These are phyloP conservation scores for Taenioides sp. DNA, from an alignment of 2,797 vertebrate genomes.

Conservation along the genomic window DNA sequence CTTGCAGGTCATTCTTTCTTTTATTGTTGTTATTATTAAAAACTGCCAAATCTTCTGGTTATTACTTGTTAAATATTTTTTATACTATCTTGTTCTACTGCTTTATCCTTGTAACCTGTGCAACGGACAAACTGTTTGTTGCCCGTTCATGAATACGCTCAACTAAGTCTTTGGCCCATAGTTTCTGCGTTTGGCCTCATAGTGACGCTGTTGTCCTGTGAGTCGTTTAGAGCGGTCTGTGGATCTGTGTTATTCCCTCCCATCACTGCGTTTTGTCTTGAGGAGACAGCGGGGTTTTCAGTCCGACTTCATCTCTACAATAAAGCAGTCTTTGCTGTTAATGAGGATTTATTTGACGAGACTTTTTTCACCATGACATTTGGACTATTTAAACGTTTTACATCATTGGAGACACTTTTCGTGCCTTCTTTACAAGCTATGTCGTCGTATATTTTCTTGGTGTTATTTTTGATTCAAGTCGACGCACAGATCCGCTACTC, in stretches of 20 bases:
- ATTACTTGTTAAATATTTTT: too few species aligned
- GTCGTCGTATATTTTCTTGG: constrained; percentile 27
- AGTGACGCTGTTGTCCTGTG: constrained; percentile 28
- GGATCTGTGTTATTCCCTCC: constrained; percentile 16
- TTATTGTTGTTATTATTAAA: neutral
- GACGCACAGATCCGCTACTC: constrained; percentile 57
- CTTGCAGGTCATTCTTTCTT: neutral
- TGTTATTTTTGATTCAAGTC: constrained; percentile 16
- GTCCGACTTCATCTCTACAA: too few species aligned
- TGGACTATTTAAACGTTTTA: neutral
- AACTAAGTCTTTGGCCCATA: too few species aligned
- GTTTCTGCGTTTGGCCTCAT: neutral
- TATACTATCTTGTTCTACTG: neutral
- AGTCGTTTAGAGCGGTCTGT: constrained; percentile 12
- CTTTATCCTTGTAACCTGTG: neutral
- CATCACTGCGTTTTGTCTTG: constrained; percentile 21
- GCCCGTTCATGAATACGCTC: too few species aligned
- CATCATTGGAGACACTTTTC: neutral
- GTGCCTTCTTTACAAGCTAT: neutral
- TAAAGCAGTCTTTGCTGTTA: too few species aligned
- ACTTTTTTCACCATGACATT: neutral
- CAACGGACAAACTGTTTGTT: neutral
- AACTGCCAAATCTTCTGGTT: neutral
- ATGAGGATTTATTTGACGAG: too few species aligned
- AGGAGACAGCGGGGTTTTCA: constrained; percentile 7